These are phyloP conservation scores for Calcarius lapponicus DNA, from an alignment of 2,797 vertebrate genomes.

Conservation along the genomic window DNA sequence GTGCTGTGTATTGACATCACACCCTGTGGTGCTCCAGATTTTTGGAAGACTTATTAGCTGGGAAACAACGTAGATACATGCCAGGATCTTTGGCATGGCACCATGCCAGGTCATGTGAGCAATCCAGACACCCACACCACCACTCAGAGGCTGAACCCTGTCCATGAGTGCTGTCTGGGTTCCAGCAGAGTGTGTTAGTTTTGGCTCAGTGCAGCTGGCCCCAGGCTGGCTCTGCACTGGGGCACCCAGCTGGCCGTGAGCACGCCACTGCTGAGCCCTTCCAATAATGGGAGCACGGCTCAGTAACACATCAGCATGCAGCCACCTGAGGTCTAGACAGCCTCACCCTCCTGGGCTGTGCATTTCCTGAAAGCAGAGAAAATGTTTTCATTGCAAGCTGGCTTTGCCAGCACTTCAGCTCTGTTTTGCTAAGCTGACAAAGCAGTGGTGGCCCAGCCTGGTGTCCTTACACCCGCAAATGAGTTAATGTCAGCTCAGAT, in stretches of 20 bases:
- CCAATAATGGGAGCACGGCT: not conserved
- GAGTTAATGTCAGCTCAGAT: not conserved
- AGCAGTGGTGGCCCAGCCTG: not conserved
- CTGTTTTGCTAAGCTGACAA: not conserved
- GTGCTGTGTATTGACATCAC: not conserved
- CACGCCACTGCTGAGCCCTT: accelerated
- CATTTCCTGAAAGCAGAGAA: not conserved
- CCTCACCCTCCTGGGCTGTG: not conserved
- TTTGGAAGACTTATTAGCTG: not conserved
- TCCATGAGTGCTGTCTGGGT: not conserved
- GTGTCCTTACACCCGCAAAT: not conserved
- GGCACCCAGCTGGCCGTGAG: not conserved
- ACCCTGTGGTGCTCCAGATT: not conserved
- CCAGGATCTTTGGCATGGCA: not conserved
- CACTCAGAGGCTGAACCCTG: not conserved
- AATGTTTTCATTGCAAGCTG: not conserved
- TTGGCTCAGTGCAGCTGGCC: not conserved
- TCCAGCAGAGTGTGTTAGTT: not conserved
- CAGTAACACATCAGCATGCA: not conserved
- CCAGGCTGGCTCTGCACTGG: not conserved
- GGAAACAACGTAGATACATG: not conserved
- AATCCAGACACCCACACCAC: not conserved
- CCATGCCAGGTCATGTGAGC: not conserved
- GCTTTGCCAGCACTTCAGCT: not conserved
- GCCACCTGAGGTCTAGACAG: slow-evolving; percentile 29